A percentile compares a stretch with the other conserved stretches of the same genome.
Conservation (phyloP, 2,797 vertebrate species). For the Tangara arthus region DNA sequence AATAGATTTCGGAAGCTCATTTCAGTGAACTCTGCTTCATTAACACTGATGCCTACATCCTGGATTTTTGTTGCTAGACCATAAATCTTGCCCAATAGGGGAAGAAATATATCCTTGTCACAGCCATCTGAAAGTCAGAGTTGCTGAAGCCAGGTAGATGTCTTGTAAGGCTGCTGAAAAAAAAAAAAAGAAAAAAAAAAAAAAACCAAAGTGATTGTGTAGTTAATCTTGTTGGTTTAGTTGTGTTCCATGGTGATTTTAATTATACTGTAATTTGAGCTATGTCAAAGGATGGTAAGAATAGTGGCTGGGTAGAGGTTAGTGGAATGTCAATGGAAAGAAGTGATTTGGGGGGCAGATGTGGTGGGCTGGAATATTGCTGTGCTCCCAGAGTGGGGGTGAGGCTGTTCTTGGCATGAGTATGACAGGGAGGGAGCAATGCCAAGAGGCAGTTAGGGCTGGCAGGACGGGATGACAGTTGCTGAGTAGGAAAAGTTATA, state of each 20-base stretch:
- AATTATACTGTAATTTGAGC: constrained; percentile 70
- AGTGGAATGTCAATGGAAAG: constrained; percentile 47
- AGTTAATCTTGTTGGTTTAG: constrained; percentile 65
- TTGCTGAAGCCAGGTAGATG: not conserved
- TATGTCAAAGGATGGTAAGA: constrained; percentile 64
- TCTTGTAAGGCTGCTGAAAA: not conserved
- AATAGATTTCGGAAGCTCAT: not conserved
- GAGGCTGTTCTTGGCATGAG: constrained; percentile 14
- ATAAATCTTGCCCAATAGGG: not conserved
- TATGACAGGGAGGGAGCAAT: not conserved
- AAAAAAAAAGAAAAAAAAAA: not conserved
- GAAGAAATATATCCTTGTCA: not conserved
- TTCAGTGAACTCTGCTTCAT: not conserved
- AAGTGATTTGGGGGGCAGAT: constrained; percentile 12
- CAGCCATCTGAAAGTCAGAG: not conserved
- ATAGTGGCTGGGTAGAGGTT: constrained; percentile 37
- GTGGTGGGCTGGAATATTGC: constrained; percentile 18
- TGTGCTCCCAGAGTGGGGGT: not conserved
- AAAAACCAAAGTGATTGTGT: not conserved
- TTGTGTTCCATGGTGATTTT: constrained; percentile 63
- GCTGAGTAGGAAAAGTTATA: not conserved
- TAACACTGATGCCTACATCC: not conserved
- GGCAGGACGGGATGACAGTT: not conserved
- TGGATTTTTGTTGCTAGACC: not conserved
- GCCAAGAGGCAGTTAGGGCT: not conserved